A percentile compares a stretch with the other conserved stretches of the same genome.
Evolutionary conservation across 2,113 vertebrate genomes (phyloP).

Genomic region (Platycercus adscitus): DNA sequence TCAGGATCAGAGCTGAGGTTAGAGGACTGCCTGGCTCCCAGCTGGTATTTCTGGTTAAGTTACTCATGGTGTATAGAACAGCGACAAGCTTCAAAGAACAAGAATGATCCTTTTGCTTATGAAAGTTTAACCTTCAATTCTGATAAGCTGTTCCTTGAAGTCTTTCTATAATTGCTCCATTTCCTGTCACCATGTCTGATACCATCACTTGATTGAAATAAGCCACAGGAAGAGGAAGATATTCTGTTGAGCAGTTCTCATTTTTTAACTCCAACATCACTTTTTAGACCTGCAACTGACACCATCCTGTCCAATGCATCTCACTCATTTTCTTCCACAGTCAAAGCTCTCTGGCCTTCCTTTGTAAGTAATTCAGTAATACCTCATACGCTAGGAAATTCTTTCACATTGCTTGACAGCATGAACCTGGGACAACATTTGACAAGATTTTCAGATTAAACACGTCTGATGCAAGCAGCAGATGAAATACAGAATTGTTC

Average conservation of each 20-base stretch:
- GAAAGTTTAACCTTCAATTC: constrained; percentile 11
- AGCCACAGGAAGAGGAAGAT: not conserved
- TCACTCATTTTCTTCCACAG: not conserved
- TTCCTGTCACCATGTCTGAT: constrained; percentile 27
- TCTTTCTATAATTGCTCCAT: constrained; percentile 52
- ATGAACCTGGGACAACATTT: not conserved
- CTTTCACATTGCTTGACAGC: not conserved
- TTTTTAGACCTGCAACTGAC: not conserved
- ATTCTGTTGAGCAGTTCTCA: no score
- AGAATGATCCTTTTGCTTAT: constrained; percentile 4
- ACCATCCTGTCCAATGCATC: not conserved
- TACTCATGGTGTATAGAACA: not conserved
- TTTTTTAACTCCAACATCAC: not conserved
- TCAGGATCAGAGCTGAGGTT: not conserved
- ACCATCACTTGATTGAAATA: constrained; percentile 41
- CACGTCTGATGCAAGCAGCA: not conserved
- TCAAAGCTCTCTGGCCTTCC: not conserved
- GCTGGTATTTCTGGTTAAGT: constrained; percentile 21
- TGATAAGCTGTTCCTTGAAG: constrained; percentile 45
- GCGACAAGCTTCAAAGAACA: constrained; percentile 14
- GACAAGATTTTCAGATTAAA: not conserved
- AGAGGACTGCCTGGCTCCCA: not conserved
- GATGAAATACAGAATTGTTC: constrained; percentile 34
- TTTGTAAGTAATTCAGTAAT: not conserved
- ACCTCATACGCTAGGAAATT: not conserved